Base-by-base conservation (phyloP, 1,140 invertebrate genomes). In the Caenorhabditis latens region DNA sequence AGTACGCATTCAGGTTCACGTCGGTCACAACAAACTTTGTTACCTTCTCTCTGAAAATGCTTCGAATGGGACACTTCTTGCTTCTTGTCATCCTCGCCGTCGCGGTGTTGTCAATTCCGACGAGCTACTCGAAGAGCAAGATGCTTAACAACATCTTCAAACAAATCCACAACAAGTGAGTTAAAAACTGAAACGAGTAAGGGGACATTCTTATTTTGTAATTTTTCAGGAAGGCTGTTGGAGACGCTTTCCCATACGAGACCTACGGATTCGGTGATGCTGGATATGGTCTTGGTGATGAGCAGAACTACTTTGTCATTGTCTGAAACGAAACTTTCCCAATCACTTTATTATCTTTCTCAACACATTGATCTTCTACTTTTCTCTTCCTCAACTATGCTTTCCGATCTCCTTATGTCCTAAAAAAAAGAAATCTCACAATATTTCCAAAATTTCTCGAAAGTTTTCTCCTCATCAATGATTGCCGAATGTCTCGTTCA, bases 151-250 rank as follows among this genome's bases (percentile, higher is more conserved):
- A 67, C 67, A 85, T 85, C 32, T 63, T 85, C 24, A 85, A 85
- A 24, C 84, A 85, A 24, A 85, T 85, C 48, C 84, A 85, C 16
- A 85, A 61, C 46, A 85, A 85, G 84, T 85, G 48, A 85, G 84
- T 85, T 85, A 8, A 7, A 48, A 79, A n/a, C n/a, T 55, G 2
- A 24, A 6, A 42, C 2, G 32, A 9, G 2, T 53, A 11, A 40
- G 2, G 6, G 42, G 42, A 21, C 40, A 55, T 21, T 21, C 9
- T 1, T 32, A 65, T n/a, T 9, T 16, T 58, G 11, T 58, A n/a
- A 32, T 32, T 19, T 85, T 85, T 19, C 84, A 85, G 84, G 65
- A 85, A 85, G 16, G 84, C 71, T 11, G 71, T 79, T 24, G 71
- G 71, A 79, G 71, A 79, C 24, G 46, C 71, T 3, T 79, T 79